These are phyloP conservation scores for Salticus scenicus DNA, from an alignment of 2,888 invertebrate species.

Conservation along the genomic window DNA sequence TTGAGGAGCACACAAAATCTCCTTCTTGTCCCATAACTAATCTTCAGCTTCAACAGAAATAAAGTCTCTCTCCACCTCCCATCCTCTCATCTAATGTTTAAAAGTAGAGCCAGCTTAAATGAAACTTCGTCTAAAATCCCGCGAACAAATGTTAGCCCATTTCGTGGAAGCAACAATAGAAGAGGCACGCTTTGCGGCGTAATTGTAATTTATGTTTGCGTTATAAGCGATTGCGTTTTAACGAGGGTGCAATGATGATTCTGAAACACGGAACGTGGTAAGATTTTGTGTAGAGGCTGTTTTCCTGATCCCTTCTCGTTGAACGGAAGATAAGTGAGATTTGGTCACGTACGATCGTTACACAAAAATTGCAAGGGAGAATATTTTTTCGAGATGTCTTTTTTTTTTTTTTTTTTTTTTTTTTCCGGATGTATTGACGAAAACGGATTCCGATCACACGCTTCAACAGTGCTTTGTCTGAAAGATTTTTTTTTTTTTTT, in stretches of 20 bases:
- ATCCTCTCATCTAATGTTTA: neutral
- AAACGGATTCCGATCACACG: too few species aligned
- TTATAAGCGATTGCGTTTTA: conserved; percentile 39
- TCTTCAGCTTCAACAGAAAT: neutral
- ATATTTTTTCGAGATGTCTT: neutral
- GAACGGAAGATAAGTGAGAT: neutral
- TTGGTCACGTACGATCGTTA: neutral
- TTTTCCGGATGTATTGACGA: too few species aligned
- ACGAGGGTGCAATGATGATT: conserved; percentile 39
- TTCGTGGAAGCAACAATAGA: neutral
- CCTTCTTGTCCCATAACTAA: neutral
- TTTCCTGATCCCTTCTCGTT: conserved; percentile 15
- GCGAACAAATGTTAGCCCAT: conserved; percentile 51
- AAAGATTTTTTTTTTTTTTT: too few species aligned
- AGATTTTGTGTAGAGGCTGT: conserved; percentile 39
- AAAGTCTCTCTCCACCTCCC: neutral
- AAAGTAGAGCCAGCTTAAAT: conserved; percentile 10
- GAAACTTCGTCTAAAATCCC: conserved; percentile 20
- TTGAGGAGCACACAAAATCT: neutral
- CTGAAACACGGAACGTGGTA: conserved; percentile 32
- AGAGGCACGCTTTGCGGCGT: conserved; percentile 1
- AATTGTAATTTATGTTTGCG: conserved; percentile 64
- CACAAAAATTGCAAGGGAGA: neutral
- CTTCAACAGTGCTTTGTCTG: too few species aligned
- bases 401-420: too few species aligned